Evolutionary conservation across 2,888 invertebrate genomes (phyloP), one percentile per base, ranked within the genome.

Genomic region (Augochlorella aurata): DNA sequence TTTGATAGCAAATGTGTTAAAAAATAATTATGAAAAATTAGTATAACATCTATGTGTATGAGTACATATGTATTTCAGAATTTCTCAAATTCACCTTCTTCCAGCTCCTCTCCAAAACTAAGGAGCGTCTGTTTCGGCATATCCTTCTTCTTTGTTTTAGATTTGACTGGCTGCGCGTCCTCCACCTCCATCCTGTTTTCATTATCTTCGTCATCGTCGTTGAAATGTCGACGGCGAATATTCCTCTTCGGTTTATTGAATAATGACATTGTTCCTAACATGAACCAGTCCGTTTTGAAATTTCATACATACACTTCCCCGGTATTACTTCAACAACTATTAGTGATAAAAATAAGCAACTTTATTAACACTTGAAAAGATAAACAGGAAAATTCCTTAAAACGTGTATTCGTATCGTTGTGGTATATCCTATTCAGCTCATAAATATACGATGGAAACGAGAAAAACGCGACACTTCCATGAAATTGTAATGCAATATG

Each of bases 191-290:
- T 93, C 84, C 96, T 95, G 68, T 96, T 96, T 69, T 96, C 96
- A 88, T 93, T 93, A 89, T 96, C 96, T 86, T 96, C 96, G 81
- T 95, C 95, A 79, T 95, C 94, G 91, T 96, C 95, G 79, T 95
- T 96, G 94, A 97, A 97, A 79, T 96, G 96, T 77, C 97, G 95
- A 85, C 97, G 95, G 91, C 97, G 97, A 88, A 98, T 97, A 92
- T 96, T 96, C 92, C 98, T 96, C 92, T 96, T 97, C 0, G 98
- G 98, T 94, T 98, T 98, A 90, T 97, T 97, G 94, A 98, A 98
- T 87, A 98, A 93, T 79, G 97, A 97, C 97, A 97, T 97, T 89
- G 88, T 94, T 68, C 71, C 83, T 80, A 75, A 81, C 83, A 83
- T 82, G 47, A 82, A 82, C 75, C 65, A 83, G 66, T 72, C 83